Conservation (phyloP, 2,113 vertebrate species). For the Thunnus thynnus region DNA sequence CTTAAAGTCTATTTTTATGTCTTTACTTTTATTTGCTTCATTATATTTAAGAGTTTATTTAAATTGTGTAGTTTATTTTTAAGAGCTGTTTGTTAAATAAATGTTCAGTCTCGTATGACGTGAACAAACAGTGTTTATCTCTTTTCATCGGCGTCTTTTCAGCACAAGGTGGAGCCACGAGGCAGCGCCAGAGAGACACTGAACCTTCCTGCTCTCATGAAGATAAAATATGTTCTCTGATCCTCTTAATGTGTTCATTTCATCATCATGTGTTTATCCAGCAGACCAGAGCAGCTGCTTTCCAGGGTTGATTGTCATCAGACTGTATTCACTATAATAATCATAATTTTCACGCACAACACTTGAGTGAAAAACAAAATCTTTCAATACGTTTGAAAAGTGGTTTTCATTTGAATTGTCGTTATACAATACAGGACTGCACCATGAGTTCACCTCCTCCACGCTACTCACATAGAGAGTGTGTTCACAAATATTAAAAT, state of each 20-base stretch:
- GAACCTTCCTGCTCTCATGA: fast-evolving
- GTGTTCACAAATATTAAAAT: too few relatives aligned
- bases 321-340: too few relatives aligned
- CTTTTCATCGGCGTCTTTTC: not conserved
- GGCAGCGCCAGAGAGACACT: not conserved
- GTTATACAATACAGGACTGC: too few relatives aligned
- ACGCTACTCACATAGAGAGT: too few relatives aligned
- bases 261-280: not conserved
- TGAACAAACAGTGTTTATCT: not conserved
- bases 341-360: too few relatives aligned
- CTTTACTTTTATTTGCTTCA: not conserved
- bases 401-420: too few relatives aligned
- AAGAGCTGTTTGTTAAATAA: conserved; percentile 13
- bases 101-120: not conserved
- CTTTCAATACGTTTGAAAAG: too few relatives aligned
- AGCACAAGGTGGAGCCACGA: not conserved
- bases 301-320: too few relatives aligned
- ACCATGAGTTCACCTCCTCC: too few relatives aligned
- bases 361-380: too few relatives aligned
- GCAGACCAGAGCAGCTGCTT: too few relatives aligned
- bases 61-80: not conserved
- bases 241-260: not conserved
- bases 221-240: not conserved
- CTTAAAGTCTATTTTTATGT: not conserved
- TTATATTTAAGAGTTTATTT: conserved; percentile 19